These are phyloP conservation scores for Atta texana DNA, from an alignment of 1,140 invertebrate genomes.

Conservation along the genomic window DNA sequence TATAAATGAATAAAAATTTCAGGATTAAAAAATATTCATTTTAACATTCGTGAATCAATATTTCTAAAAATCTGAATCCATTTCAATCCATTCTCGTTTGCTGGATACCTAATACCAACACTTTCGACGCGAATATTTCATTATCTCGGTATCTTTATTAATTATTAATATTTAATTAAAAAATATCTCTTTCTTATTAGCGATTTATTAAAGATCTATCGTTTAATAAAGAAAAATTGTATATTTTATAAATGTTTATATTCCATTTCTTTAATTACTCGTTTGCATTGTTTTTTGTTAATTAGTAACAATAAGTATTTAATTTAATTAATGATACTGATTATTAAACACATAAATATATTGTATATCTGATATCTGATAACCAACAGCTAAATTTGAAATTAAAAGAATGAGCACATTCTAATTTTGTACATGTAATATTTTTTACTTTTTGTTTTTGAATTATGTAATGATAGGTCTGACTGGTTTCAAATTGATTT, in stretches of 20 bases:
- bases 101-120: not conserved
- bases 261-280: not conserved
- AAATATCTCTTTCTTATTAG: not conserved
- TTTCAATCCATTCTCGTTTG: too few relatives aligned
- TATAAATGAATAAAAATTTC: too few relatives aligned
- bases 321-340: not conserved
- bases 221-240: not conserved
- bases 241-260: not conserved
- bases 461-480: slow-evolving; percentile 31
- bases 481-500: slow-evolving; percentile 21
- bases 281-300: not conserved
- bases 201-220: not conserved
- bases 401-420: slow-evolving; percentile 4
- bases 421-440: slow-evolving; percentile 40
- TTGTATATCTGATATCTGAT: slow-evolving; percentile 31
- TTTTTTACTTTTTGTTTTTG: not conserved
- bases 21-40: too few relatives aligned
- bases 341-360: not conserved
- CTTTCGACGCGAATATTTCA: not conserved
- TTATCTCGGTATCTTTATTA: not conserved
- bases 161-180: not conserved
- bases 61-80: too few relatives aligned
- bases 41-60: too few relatives aligned
- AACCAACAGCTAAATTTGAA: not conserved
- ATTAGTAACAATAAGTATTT: not conserved